A percentile compares a stretch with the other conserved stretches of the same genome.
Conservation (phyloP, 2,797 vertebrate species). For the Nannoperca australis region DNA sequence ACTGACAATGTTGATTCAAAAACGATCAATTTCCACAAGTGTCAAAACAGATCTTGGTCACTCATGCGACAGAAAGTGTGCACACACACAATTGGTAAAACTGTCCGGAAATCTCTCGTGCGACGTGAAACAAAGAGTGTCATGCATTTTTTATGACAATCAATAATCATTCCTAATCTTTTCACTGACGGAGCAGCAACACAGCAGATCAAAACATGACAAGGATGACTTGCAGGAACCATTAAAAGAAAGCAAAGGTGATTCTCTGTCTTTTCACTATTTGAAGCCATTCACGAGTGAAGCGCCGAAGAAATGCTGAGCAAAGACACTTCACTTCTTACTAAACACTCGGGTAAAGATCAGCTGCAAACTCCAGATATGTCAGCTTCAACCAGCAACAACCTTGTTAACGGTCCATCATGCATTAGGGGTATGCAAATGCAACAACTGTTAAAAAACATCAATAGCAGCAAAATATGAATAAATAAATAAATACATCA, state of each 20-base stretch:
- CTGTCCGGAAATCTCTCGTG: slow-evolving; percentile 60
- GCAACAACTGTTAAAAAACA: slow-evolving; percentile 60
- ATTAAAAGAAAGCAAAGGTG: slow-evolving; percentile 39
- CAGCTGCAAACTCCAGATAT: slow-evolving; percentile 62
- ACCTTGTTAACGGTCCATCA: slow-evolving; percentile 58
- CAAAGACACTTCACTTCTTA: slow-evolving; percentile 43
- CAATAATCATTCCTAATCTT: slow-evolving; percentile 59
- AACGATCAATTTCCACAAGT: slow-evolving; percentile 58
- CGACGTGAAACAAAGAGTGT: slow-evolving; percentile 62
- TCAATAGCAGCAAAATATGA: slow-evolving; percentile 72
- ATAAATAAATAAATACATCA: slow-evolving; percentile 77
- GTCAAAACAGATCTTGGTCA: slow-evolving; percentile 64
- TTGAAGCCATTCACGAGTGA: slow-evolving; percentile 47
- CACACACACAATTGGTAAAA: slow-evolving; percentile 50
- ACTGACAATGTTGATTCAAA: slow-evolving; percentile 25
- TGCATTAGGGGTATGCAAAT: slow-evolving; percentile 67
- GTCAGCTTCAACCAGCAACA: slow-evolving; percentile 55
- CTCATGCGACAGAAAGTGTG: slow-evolving; percentile 73
- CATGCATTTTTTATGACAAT: slow-evolving; percentile 75
- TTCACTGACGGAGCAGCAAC: slow-evolving; percentile 54
- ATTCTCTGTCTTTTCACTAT: slow-evolving; percentile 29
- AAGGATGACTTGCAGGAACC: slow-evolving; percentile 50
- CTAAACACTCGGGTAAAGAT: slow-evolving; percentile 37
- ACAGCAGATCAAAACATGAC: slow-evolving; percentile 62
- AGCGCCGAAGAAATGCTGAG: slow-evolving; percentile 33